A percentile compares a stretch with the other conserved stretches of the same genome.
Conservation (phyloP, 2,888 invertebrate species). For the Mechanitis mazaeus region DNA sequence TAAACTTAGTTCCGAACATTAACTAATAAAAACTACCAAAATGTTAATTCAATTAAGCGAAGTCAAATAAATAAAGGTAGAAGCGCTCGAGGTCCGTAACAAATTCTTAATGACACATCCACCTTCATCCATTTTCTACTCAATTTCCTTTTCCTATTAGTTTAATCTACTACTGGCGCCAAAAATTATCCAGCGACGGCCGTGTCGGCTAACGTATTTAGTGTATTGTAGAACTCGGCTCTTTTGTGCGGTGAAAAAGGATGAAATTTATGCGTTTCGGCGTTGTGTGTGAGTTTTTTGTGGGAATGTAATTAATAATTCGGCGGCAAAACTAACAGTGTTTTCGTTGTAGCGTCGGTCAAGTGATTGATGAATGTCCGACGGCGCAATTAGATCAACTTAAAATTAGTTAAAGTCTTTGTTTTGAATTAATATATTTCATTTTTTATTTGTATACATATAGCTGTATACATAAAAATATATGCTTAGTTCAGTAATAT, state of each 20-base stretch:
- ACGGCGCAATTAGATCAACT: constrained; percentile 48
- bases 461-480: not conserved
- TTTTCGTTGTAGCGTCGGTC: constrained; percentile 66
- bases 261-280: constrained; percentile 77
- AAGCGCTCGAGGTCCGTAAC: constrained; percentile 61
- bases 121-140: constrained; percentile 73
- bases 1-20: constrained; percentile 63
- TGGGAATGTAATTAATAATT: constrained; percentile 77
- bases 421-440: constrained; percentile 10
- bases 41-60: constrained; percentile 73
- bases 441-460: constrained; percentile 1
- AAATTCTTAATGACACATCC: constrained; percentile 75
- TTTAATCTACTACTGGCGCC: constrained; percentile 77
- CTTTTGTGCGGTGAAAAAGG: constrained; percentile 75
- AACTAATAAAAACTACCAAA: constrained; percentile 68
- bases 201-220: constrained; percentile 75
- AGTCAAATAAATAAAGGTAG: constrained; percentile 70
- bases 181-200: constrained; percentile 74
- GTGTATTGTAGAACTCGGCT: constrained; percentile 65
- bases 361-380: constrained; percentile 63
- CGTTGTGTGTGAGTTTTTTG: constrained; percentile 74
- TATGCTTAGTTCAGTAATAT: not conserved
- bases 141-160: constrained; percentile 77
- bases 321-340: constrained; percentile 79
- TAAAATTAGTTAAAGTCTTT: constrained; percentile 15